Base-by-base conservation (phyloP, 2,797 vertebrate genomes). In the Saxicola maurus region DNA sequence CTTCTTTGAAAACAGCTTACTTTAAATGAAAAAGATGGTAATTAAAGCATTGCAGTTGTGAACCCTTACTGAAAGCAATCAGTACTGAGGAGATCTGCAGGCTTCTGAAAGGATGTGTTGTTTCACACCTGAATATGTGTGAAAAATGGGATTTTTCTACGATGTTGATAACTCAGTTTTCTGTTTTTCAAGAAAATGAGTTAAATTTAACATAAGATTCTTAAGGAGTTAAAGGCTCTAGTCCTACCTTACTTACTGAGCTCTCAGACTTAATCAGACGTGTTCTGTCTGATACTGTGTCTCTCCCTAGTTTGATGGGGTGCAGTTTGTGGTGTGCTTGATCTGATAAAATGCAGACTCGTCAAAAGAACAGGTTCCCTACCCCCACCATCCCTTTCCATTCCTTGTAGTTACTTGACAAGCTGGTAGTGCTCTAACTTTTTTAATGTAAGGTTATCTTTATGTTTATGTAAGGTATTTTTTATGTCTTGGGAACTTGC, bases 401-500 rank as follows among this genome's bases (percentile, higher is more conserved):
- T 62, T 79, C n/a, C 27, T 17, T 49, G 62, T 42, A 59, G 33
- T 82, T 60, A 31, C 4, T 2, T 10, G 40, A 46, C 33, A 87
- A 67, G 21, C 38, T 86, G 51, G 21, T 2, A 1, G 27, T 71
- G 53, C n/a, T 71, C 49, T 60, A 17, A 9, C 48, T 35, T 64
- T 53, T 48, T n/a, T 31, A 48, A 25, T 52, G 8, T 55, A 37
- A 37, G 14, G 7, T 79, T 87, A 69, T 92, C 93, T 91, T 78
- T 84, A 40, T 48, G 38, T 91, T 31, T 73, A 2, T 51, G 13
- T 42, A 57, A 28, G 23, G 8, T 75, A 89, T 57, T 92, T 95
- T 92, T 87, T 87, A 38, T 46, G n/a, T 90, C 30, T 64, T 15
- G 31, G 49, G 51, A 75, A 46, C 66, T 88, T 91, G 55, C 84